A percentile compares a stretch with the other conserved stretches of the same genome.
phyloP scores from a whole-genome alignment of 2,888 invertebrate species.

The Nudaria mundana region DNA sequence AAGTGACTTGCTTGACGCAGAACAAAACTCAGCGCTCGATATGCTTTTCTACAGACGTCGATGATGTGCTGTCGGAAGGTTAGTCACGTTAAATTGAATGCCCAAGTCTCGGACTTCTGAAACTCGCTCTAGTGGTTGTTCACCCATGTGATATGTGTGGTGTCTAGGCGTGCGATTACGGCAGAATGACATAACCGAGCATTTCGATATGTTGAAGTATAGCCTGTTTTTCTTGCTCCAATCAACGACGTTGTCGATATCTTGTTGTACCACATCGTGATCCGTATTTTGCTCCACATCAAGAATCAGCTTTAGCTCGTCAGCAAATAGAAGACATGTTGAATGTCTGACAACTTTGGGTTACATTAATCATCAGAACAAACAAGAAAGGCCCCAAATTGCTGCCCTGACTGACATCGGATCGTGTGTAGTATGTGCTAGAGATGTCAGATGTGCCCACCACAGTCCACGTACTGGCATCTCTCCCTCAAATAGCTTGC shows the following conservation, averaged over 20 bases:
- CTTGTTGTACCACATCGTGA: not conserved
- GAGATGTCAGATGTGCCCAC: not conserved
- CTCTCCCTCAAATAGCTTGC: constrained; percentile 1
- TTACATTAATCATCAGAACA: constrained; percentile 3
- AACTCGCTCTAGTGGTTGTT: not conserved
- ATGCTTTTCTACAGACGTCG: not conserved
- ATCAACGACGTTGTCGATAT: not conserved
- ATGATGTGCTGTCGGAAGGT: not conserved
- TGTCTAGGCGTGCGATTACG: not conserved
- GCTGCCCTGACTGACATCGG: constrained; percentile 4
- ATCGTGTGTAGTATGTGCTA: constrained; percentile 2
- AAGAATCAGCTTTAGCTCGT: constrained; percentile 2
- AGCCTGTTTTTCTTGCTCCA: not conserved
- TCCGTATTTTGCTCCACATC: not conserved
- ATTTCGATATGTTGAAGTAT: constrained; percentile 1
- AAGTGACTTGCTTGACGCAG: not conserved
- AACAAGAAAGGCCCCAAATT: constrained; percentile 2
- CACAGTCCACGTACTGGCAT: constrained; percentile 6
- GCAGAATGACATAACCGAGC: not conserved
- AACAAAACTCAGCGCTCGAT: not conserved
- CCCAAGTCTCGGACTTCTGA: not conserved
- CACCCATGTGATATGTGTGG: not conserved
- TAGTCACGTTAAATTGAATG: not conserved
- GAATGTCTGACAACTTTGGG: not conserved
- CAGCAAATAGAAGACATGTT: constrained; percentile 3